Percentiles rank a stretch among this genome's conserved stretches.
These are phyloP conservation scores for Drosophila infuscata DNA, from an alignment of 2,888 invertebrate species.

Conservation along the genomic window DNA sequence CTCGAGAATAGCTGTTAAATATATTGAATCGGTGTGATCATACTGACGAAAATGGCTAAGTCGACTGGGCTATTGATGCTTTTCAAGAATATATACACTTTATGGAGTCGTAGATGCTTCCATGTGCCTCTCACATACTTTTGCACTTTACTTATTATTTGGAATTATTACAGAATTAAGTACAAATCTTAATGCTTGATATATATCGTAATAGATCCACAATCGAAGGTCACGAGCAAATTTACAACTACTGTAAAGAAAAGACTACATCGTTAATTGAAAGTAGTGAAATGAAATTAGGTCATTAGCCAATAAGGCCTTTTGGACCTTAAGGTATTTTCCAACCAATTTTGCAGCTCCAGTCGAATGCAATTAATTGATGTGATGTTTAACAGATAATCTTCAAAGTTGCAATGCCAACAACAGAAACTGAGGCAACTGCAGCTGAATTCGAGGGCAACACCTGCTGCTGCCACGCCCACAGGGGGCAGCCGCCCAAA, in stretches of 20 bases:
- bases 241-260: not conserved
- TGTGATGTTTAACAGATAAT: not conserved
- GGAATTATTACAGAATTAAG: too few relatives aligned
- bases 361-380: not conserved
- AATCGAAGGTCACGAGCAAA: not conserved
- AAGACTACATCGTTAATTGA: not conserved
- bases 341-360: not conserved
- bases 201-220: not conserved
- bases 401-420: not conserved
- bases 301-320: not conserved
- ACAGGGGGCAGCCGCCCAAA: constrained; percentile 4
- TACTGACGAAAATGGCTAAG: not conserved
- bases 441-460: constrained; percentile 12
- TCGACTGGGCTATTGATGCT: not conserved
- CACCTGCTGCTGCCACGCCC: constrained; percentile 19
- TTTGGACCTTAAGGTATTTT: not conserved
- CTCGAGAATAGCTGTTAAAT: not conserved
- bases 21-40: not conserved
- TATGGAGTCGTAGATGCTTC: not conserved
- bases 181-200: too few relatives aligned
- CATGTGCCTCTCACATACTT: not conserved
- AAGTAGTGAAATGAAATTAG: not conserved
- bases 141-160: not conserved
- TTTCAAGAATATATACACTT: not conserved
- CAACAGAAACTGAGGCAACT: not conserved